These are phyloP conservation scores for Catostomus latipinnis DNA, from an alignment of 2,797 vertebrate genomes.

Conservation along the genomic window DNA sequence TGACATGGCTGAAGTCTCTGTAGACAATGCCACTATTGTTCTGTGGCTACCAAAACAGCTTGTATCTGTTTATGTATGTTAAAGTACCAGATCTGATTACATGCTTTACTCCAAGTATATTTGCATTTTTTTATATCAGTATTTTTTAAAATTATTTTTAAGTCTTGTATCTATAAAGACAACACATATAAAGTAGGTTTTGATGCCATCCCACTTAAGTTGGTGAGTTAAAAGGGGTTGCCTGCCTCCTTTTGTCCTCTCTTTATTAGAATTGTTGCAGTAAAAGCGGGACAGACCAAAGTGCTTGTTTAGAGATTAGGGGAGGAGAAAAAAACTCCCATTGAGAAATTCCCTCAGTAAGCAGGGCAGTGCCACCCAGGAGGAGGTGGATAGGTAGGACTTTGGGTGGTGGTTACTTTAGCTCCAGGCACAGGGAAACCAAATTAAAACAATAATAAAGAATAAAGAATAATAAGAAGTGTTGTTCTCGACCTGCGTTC, in stretches of 20 bases:
- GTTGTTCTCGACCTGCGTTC: too few relatives aligned
- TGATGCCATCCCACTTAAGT: conserved; percentile 4
- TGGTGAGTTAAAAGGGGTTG: conserved; percentile 62
- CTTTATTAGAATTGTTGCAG: conserved; percentile 66
- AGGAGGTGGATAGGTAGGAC: conserved; percentile 61
- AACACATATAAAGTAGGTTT: conserved; percentile 63
- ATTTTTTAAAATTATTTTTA: neutral
- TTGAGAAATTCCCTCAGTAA: conserved; percentile 66
- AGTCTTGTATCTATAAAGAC: conserved; percentile 3
- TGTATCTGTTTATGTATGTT: conserved; percentile 1
- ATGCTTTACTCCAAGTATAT: neutral
- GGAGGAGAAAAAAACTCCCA: conserved; percentile 51
- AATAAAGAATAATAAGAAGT: neutral
- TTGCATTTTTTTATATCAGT: neutral
- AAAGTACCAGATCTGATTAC: neutral
- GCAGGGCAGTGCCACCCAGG: conserved; percentile 71
- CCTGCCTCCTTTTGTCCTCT: conserved; percentile 68
- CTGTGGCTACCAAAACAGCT: conserved; percentile 61
- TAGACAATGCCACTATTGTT: conserved; percentile 77
- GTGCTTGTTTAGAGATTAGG: conserved; percentile 66
- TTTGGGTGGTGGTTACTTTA: conserved; percentile 32
- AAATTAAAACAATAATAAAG: conserved; percentile 12
- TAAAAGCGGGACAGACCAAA: conserved; percentile 69
- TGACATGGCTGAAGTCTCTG: conserved; percentile 57
- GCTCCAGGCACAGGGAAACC: conserved; percentile 39